These are phyloP conservation scores for Formica selysi DNA, from an alignment of 1,140 invertebrate genomes.

Conservation along the genomic window DNA sequence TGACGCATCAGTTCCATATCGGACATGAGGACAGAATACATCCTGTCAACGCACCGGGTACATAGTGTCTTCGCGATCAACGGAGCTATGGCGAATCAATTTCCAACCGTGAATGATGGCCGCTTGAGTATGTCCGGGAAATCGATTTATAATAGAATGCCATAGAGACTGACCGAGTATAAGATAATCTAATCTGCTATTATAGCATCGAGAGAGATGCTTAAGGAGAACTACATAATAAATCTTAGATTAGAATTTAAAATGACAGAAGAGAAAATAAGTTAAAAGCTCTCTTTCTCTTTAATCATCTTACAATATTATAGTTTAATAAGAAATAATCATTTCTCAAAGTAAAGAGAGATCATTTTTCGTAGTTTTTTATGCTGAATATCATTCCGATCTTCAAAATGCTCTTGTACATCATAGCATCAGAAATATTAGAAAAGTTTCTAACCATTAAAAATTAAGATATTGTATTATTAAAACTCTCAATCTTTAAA, in stretches of 20 bases:
- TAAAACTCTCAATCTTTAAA: too few relatives aligned
- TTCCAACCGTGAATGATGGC: constrained; percentile 41
- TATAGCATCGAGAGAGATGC: not conserved
- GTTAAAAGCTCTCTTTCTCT: not conserved
- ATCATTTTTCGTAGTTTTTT: too few relatives aligned
- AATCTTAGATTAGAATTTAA: not conserved
- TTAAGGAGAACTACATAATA: not conserved
- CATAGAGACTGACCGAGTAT: not conserved
- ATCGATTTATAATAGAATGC: not conserved
- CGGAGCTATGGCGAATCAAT: constrained; percentile 31
- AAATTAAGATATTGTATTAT: too few relatives aligned
- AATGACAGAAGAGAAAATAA: not conserved
- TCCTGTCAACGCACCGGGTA: constrained; percentile 69
- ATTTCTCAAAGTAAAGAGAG: too few relatives aligned
- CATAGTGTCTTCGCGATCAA: constrained; percentile 65
- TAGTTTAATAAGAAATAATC: too few relatives aligned
- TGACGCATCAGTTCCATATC: constrained; percentile 24
- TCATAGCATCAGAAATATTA: too few relatives aligned
- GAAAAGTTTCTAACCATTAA: too few relatives aligned
- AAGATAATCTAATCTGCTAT: constrained; percentile 20
- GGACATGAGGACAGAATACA: constrained; percentile 64
- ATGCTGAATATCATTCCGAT: too few relatives aligned
- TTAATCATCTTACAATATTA: not conserved
- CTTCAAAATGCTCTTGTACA: too few relatives aligned
- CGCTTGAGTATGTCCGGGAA: constrained; percentile 11